A percentile compares a stretch with the other conserved stretches of the same genome.
phyloP scores from a whole-genome alignment of 1,140 invertebrate genomes.

The Tetramorium alpestre region DNA sequence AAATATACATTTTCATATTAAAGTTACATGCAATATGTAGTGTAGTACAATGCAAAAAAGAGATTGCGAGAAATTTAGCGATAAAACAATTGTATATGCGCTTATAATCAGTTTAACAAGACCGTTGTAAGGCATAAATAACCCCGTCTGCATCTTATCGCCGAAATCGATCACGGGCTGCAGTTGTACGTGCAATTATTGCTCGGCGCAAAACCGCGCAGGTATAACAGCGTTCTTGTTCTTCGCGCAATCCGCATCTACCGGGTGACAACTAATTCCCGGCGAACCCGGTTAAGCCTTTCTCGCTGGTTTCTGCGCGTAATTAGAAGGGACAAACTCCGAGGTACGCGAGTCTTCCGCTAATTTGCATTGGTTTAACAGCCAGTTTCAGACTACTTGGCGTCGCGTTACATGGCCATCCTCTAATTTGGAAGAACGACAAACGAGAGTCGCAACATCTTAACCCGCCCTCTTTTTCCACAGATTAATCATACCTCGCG shows the following conservation, averaged over 20 bases:
- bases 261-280: slow-evolving; percentile 57
- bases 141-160: slow-evolving; percentile 44
- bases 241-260: slow-evolving; percentile 33
- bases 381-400: slow-evolving; percentile 77
- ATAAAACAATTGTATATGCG: background rate
- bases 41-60: background rate
- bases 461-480: slow-evolving; percentile 8
- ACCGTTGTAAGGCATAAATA: slow-evolving; percentile 37
- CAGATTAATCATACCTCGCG: background rate
- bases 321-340: slow-evolving; percentile 75
- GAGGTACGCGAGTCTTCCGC: slow-evolving; percentile 67
- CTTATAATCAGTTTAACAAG: slow-evolving; percentile 13
- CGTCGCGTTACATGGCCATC: slow-evolving; percentile 75
- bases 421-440: slow-evolving; percentile 75
- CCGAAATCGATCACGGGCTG: slow-evolving; percentile 28
- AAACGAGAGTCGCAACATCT: slow-evolving; percentile 31
- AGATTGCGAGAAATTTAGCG: background rate
- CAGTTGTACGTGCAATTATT: slow-evolving; percentile 52
- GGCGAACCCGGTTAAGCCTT: slow-evolving; percentile 75
- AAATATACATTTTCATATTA: background rate
- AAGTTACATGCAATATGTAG: background rate
- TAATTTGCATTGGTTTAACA: slow-evolving; percentile 77
- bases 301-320: slow-evolving; percentile 57
- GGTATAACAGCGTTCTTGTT: slow-evolving; percentile 33
- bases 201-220: slow-evolving; percentile 29